These are phyloP conservation scores for Corynorhinus townsendii DNA, from an alignment of 2,113 vertebrate genomes.

Conservation along the genomic window DNA sequence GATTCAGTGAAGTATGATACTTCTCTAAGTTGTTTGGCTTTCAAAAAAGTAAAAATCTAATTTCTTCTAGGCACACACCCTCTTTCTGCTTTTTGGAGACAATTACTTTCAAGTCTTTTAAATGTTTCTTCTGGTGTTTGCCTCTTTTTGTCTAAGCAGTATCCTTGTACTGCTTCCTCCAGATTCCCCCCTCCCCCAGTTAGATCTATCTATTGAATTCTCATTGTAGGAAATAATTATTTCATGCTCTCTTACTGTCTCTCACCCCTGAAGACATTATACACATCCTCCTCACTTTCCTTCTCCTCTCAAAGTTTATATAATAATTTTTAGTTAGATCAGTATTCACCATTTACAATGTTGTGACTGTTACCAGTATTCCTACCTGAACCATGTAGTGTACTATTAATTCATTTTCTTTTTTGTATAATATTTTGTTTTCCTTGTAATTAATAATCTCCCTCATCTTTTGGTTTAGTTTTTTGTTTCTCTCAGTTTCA, in stretches of 20 bases:
- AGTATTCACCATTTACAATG: background rate
- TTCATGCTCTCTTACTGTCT: background rate
- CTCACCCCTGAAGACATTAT: background rate
- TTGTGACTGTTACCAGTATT: background rate
- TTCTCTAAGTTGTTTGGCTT: background rate
- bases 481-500: background rate
- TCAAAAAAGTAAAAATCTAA: background rate
- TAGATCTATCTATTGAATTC: background rate
- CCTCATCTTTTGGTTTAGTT: background rate
- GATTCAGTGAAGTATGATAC: background rate
- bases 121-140: background rate
- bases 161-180: background rate
- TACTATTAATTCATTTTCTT: background rate
- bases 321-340: background rate
- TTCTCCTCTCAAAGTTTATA: background rate
- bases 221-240: background rate
- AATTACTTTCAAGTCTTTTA: background rate
- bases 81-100: background rate
- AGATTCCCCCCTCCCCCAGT: background rate
- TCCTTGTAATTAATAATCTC: background rate
- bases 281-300: background rate
- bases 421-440: slow-evolving; percentile 2
- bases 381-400: background rate
- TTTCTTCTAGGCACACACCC: background rate
- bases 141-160: background rate